Base-by-base conservation (phyloP, 1,140 invertebrate species). In the Euura lappo region DNA sequence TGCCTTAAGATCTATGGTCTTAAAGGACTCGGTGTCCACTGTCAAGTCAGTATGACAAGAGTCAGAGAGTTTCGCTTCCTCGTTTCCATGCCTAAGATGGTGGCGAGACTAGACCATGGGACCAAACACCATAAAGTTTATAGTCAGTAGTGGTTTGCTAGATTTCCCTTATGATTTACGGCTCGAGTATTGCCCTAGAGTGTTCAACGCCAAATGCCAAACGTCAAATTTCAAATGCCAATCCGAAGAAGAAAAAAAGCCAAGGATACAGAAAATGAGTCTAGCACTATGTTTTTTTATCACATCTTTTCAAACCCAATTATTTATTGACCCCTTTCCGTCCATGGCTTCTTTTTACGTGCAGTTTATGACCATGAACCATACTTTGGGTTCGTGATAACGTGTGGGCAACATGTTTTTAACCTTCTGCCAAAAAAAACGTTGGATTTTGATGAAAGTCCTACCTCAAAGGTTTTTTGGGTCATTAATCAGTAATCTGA, bases 121-220 rank as follows among this genome's bases (percentile, higher is more conserved):
- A 11, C 74, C 72, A 76, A 76, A 76, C 73, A 78, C 75, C 77
- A 69, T 84, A 83, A 84, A 65, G 79, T 84, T 81, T 83, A 84
- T 74, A 76, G 78, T 73, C 73, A 75, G 72, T 81, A 79, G 79
- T 80, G 80, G 77, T 83, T 83, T 71, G 78, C 70, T 79, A 73
- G 60, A 77, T 78, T 78, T 78, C 72, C 76, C 72, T 76, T 67
- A 75, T 78, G 73, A 78, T 76, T 78, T 78, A 78, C 70, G 73
- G 66, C 42, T 4, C 44, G 28, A 28, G 28, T 28, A 60, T 60
- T 11, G 51, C 28, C 28, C 28, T 28, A 28, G 28, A 28, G 28
- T 28, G 28, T 28, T 28, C 28, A 28, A 28, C 28, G 4, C 1
- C 51, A 8, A 6, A 60, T 2, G 10, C 51, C 5, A 1, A 60